These are phyloP conservation scores for Drosophila pseudotalamancana DNA, from an alignment of 2,888 invertebrate genomes.

Conservation along the genomic window DNA sequence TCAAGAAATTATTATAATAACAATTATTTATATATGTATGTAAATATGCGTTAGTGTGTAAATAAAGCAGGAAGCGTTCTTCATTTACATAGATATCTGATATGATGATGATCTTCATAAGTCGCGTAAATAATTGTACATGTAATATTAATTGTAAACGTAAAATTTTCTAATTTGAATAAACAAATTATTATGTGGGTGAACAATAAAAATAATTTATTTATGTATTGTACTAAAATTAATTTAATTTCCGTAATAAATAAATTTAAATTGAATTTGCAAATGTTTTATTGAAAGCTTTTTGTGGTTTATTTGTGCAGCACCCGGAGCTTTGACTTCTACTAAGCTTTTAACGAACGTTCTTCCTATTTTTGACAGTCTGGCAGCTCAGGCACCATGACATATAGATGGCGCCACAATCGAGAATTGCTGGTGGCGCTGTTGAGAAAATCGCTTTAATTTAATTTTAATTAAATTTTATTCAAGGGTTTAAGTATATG, in stretches of 20 bases:
- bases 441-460: background rate
- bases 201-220: slow-evolving; percentile 60
- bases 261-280: background rate
- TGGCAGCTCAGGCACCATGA: background rate
- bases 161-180: slow-evolving; percentile 77
- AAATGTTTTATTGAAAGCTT: background rate
- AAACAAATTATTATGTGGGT: slow-evolving; percentile 77
- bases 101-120: slow-evolving; percentile 69
- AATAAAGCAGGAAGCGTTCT: slow-evolving; percentile 51
- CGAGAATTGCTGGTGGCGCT: background rate
- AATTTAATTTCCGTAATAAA: background rate
- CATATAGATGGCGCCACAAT: slow-evolving; percentile 31
- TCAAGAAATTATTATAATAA: slow-evolving; percentile 21
- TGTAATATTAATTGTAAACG: slow-evolving; percentile 73
- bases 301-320: background rate
- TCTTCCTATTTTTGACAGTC: background rate
- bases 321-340: background rate
- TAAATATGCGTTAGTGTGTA: slow-evolving; percentile 33
- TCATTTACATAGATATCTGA: slow-evolving; percentile 54
- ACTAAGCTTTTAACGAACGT: background rate
- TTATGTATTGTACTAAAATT: background rate
- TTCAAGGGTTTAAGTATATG: background rate
- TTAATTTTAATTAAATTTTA: background rate
- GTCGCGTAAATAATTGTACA: slow-evolving; percentile 69
- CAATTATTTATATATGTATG: slow-evolving; percentile 5